Evolutionary conservation across 1,140 invertebrate species (phyloP), one percentile per base, ranked within the genome.

Genomic region (Habropoda laboriosa): DNA sequence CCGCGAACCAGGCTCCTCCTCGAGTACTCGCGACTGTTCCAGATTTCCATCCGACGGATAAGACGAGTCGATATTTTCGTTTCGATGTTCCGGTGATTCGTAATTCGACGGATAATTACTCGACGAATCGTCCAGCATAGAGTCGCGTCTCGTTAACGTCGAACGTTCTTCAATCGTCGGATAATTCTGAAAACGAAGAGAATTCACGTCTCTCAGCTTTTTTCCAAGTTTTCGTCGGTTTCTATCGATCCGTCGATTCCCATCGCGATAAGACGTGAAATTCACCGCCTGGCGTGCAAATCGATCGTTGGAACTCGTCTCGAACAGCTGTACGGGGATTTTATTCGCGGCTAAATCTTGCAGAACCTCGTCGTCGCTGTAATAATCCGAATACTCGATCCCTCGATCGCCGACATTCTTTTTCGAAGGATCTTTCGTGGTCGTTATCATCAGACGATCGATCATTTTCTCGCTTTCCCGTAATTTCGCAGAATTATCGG

Each of bases 321-420:
- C 67, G 6, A n/a, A 58, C n/a, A 47, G 58, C 7, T 70, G 71
- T 7, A 30, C 32, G n/a, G 75, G 76, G 10, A 55, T 64, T 74
- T 86, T 79, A 49, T 75, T 87, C 32, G 60, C 70, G 3, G 32
- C 40, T 6, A 70, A 35, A 2, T 85, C 67, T 21, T 70, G 32
- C 21, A 85, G 60, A 6, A 49, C 60, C 2, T 74, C 61, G 38
- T 82, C 55, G 18, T 88, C 73, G 55, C 77, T 83, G 18, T 88
- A 88, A 60, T 88, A 88, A 27, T 88, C 78, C 2, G 80, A 85
- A 68, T 85, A 83, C 49, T 88, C 80, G 12, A 81, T 7, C n/a
- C 73, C 80, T 60, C 58, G 74, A 63, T 88, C 78, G 3, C 42
- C 82, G 0, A 40, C 6, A 12, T 49, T 53, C 21, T 76, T 76